phyloP scores from a whole-genome alignment of 2,888 invertebrate species.

The Mythimna impura region DNA sequence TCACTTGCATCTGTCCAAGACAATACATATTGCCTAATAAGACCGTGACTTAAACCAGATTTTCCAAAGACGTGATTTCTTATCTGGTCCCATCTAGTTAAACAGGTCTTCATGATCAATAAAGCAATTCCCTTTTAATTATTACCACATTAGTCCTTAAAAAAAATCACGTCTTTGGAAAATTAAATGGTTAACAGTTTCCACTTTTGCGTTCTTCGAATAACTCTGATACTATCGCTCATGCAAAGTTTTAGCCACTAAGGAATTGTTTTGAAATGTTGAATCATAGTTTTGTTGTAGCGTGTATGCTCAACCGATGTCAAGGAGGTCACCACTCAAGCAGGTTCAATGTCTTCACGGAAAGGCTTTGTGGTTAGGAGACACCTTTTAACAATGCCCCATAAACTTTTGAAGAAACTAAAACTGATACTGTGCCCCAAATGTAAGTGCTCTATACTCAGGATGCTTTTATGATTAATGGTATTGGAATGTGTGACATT shows the following conservation, averaged over 20 bases:
- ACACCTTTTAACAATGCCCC: constrained; percentile 82
- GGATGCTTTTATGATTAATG: constrained; percentile 56
- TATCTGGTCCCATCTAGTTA: constrained; percentile 69
- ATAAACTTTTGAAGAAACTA: constrained; percentile 72
- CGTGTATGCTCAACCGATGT: constrained; percentile 72
- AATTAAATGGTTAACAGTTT: constrained; percentile 1
- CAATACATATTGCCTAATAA: constrained; percentile 78
- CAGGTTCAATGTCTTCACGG: constrained; percentile 84
- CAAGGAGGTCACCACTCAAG: constrained; percentile 79
- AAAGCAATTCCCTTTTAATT: constrained; percentile 49
- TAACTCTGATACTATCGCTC: constrained; percentile 74
- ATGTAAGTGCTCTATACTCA: constrained; percentile 75
- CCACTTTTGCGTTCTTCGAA: constrained; percentile 20
- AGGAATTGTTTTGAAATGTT: constrained; percentile 74
- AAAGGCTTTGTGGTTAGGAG: constrained; percentile 77
- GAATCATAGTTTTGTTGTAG: constrained; percentile 79
- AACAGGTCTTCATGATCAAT: constrained; percentile 56
- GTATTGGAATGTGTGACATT: constrained; percentile 46
- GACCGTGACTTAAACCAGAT: constrained; percentile 65
- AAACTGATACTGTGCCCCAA: constrained; percentile 79
- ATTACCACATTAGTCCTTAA: constrained; percentile 30
- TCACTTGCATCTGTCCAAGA: constrained; percentile 74
- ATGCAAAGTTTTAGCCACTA: constrained; percentile 63
- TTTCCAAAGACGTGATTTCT: constrained; percentile 61
- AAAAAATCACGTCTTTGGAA: constrained; percentile 4